Percentiles rank a stretch among this genome's conserved stretches.
Conservation (phyloP, 2,888 invertebrate genomes). For the Xanthostigma xanthostigma region DNA sequence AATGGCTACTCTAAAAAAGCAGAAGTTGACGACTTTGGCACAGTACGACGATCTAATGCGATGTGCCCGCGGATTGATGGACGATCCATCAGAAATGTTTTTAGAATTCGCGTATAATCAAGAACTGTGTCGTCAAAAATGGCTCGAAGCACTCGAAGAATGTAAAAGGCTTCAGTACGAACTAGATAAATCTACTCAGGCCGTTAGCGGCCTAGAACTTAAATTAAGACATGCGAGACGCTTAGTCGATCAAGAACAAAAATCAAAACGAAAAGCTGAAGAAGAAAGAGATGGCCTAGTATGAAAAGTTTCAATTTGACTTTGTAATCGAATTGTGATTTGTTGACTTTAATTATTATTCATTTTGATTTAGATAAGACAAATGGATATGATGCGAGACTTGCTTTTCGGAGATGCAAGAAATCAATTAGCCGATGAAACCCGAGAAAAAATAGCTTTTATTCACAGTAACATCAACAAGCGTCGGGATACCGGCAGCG, state of each 20-base stretch:
- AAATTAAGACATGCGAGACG: slow-evolving; percentile 70
- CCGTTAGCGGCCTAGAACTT: slow-evolving; percentile 59
- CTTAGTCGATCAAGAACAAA: slow-evolving; percentile 65
- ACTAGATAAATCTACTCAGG: slow-evolving; percentile 52
- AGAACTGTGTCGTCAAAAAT: slow-evolving; percentile 54
- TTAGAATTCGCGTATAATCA: slow-evolving; percentile 55
- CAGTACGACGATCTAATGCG: slow-evolving; percentile 59
- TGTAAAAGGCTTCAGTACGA: slow-evolving; percentile 54
- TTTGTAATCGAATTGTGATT: not conserved
- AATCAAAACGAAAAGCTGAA: slow-evolving; percentile 49
- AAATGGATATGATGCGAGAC: slow-evolving; percentile 58
- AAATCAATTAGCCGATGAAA: slow-evolving; percentile 60
- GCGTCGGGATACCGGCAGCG: slow-evolving; percentile 23
- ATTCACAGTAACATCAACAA: slow-evolving; percentile 46
- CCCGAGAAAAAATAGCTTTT: slow-evolving; percentile 66
- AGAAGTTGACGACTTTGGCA: slow-evolving; percentile 43
- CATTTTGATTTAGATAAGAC: slow-evolving; percentile 29
- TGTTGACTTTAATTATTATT: slow-evolving; percentile 8
- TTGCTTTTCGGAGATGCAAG: slow-evolving; percentile 50
- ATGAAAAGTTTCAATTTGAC: slow-evolving; percentile 14
- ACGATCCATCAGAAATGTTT: slow-evolving; percentile 58
- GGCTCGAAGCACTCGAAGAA: slow-evolving; percentile 54
- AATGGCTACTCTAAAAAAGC: not conserved
- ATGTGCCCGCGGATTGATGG: slow-evolving; percentile 45
- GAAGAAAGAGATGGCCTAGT: slow-evolving; percentile 60